A percentile compares a stretch with the other conserved stretches of the same genome.
Conservation (phyloP, 2,888 invertebrate species). For the Hybos culiciformis region DNA sequence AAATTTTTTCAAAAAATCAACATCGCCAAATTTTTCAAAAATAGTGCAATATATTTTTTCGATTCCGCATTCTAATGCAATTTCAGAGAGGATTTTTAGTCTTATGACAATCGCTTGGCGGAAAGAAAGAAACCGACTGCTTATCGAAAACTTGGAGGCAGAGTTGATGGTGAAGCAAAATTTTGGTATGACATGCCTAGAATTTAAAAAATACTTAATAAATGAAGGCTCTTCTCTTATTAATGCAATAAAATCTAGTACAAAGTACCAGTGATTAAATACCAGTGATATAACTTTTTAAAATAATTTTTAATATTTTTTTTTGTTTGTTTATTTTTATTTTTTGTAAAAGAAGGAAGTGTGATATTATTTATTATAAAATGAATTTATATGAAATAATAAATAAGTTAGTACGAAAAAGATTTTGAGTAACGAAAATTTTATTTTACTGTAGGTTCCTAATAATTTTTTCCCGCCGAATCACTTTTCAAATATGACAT, state of each 20-base stretch:
- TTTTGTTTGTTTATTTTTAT: neutral
- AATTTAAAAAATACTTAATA: neutral
- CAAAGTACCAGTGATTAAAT: neutral
- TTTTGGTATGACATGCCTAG: neutral
- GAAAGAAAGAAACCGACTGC: slow-evolving; percentile 1
- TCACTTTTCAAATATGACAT: too few relatives aligned
- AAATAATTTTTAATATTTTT: neutral
- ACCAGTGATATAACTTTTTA: neutral
- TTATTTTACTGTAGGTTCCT: neutral
- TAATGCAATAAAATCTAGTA: neutral
- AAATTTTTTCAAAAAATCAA: slow-evolving; percentile 2
- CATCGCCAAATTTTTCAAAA: slow-evolving; percentile 1
- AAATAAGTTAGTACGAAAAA: neutral
- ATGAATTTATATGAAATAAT: neutral
- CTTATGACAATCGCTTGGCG: neutral
- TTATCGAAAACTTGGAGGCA: slow-evolving; percentile 1
- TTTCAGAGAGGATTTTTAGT: neutral
- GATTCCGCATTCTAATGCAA: neutral
- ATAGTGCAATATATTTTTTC: neutral
- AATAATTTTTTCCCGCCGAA: too few relatives aligned
- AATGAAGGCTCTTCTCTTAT: slow-evolving; percentile 1
- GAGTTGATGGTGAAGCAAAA: slow-evolving; percentile 5
- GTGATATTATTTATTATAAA: neutral
- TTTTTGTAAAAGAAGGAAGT: neutral
- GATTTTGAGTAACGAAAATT: neutral